phyloP scores from a whole-genome alignment of 2,113 vertebrate genomes.

The Columba livia region DNA sequence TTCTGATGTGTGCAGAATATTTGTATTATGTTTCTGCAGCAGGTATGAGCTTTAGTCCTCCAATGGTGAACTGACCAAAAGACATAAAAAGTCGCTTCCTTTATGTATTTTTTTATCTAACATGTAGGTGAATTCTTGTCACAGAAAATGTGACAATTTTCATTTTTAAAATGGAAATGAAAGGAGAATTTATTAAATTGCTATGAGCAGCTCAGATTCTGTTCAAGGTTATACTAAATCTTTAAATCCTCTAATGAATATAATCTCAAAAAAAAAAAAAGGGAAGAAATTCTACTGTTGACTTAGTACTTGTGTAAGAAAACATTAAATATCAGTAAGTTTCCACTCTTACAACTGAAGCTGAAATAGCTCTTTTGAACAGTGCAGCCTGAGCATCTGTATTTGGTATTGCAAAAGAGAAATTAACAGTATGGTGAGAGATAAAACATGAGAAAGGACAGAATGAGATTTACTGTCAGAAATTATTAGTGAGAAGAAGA shows the following conservation, averaged over 20 bases:
- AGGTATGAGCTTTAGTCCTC: background rate
- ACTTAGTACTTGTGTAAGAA: background rate
- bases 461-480: background rate
- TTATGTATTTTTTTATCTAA: background rate
- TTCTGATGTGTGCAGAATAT: background rate
- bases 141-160: background rate
- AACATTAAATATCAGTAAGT: background rate
- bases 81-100: rapidly evolving
- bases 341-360: background rate
- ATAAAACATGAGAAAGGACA: background rate
- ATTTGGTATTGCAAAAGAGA: background rate
- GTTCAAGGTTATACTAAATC: background rate
- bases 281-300: background rate
- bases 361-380: background rate
- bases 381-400: background rate
- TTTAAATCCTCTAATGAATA: background rate
- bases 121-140: background rate
- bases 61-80: background rate
- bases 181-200: background rate
- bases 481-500: background rate
- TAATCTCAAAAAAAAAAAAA: background rate
- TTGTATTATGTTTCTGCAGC: background rate
- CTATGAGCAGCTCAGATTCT: background rate
- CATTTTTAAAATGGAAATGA: background rate
- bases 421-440: background rate